Percentiles rank a stretch among this genome's conserved stretches.
Conservation (phyloP, 2,113 vertebrate genomes). For the Paedocypris sp. region DNA sequence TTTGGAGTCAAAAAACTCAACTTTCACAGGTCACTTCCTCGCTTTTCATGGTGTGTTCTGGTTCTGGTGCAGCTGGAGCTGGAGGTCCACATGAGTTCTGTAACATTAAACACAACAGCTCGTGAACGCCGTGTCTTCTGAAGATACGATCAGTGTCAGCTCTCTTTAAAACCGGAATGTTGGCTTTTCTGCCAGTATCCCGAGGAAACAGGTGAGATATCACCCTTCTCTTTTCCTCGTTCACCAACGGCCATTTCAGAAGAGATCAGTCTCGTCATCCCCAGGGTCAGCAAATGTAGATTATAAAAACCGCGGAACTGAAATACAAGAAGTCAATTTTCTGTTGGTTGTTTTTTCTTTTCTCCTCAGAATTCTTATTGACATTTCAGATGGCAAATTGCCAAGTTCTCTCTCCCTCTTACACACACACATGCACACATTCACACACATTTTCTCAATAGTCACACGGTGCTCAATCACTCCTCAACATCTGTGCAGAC, state of each 20-base stretch:
- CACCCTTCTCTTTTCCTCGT: not conserved
- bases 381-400: not conserved
- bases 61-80: too few species aligned
- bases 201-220: not conserved
- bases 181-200: not conserved
- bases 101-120: too few species aligned
- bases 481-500: slow-evolving; percentile 19
- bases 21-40: too few species aligned
- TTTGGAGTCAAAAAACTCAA: not conserved
- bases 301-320: too few species aligned
- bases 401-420: slow-evolving; percentile 11
- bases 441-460: slow-evolving; percentile 1
- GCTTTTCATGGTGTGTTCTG: too few species aligned
- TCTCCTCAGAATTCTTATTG: too few species aligned
- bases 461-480: not conserved
- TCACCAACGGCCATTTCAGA: not conserved
- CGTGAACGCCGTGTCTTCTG: not conserved
- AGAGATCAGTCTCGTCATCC: too few species aligned
- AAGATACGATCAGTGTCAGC: not conserved
- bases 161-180: slow-evolving; percentile 1
- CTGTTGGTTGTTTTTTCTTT: too few species aligned
- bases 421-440: too few species aligned
- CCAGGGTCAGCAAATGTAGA: too few species aligned
- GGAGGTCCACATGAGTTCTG: too few species aligned
- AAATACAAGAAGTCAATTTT: too few species aligned